A percentile compares a stretch with the other conserved stretches of the same genome.
Conservation (phyloP, 2,113 vertebrate genomes). For the Scomber scombrus region DNA sequence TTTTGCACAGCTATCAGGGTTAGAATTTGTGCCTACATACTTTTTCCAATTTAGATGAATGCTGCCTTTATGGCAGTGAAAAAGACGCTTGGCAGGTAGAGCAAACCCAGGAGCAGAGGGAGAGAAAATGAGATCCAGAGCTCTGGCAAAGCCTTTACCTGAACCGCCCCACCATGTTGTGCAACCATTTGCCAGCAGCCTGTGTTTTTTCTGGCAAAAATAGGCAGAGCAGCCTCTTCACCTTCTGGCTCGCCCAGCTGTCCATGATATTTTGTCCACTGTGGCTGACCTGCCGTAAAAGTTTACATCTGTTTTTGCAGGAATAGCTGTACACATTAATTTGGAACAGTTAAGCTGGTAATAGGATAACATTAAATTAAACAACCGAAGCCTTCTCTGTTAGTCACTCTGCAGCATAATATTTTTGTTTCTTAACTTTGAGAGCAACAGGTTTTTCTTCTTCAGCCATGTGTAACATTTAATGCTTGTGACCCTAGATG, state of each 20-base stretch:
- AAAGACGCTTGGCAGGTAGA: constrained; percentile 81
- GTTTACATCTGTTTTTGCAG: constrained; percentile 47
- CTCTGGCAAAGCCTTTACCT: constrained; percentile 79
- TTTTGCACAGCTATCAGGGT: constrained; percentile 69
- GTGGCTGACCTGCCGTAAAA: constrained; percentile 46
- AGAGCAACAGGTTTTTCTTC: not conserved
- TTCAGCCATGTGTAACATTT: constrained; percentile 26
- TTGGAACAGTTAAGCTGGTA: constrained; percentile 34
- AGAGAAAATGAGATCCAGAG: constrained; percentile 85
- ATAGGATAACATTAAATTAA: constrained; percentile 37
- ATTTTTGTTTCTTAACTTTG: constrained; percentile 16
- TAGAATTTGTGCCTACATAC: constrained; percentile 58
- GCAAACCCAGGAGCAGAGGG: constrained; percentile 69
- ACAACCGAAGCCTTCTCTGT: not conserved
- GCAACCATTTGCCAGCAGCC: constrained; percentile 65
- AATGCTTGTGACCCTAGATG: constrained; percentile 84
- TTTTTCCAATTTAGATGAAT: constrained; percentile 83
- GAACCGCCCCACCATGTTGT: constrained; percentile 74
- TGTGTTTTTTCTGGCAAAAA: constrained; percentile 77
- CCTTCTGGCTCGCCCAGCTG: constrained; percentile 32
- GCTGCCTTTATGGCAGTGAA: constrained; percentile 79
- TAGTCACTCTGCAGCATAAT: not conserved
- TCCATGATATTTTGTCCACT: constrained; percentile 47
- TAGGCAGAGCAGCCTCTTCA: constrained; percentile 15
- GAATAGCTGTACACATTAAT: constrained; percentile 25